Percentiles rank a stretch among this genome's conserved stretches.
Conservation (phyloP, 2,113 vertebrate species). For the Leucopternis melanops region DNA sequence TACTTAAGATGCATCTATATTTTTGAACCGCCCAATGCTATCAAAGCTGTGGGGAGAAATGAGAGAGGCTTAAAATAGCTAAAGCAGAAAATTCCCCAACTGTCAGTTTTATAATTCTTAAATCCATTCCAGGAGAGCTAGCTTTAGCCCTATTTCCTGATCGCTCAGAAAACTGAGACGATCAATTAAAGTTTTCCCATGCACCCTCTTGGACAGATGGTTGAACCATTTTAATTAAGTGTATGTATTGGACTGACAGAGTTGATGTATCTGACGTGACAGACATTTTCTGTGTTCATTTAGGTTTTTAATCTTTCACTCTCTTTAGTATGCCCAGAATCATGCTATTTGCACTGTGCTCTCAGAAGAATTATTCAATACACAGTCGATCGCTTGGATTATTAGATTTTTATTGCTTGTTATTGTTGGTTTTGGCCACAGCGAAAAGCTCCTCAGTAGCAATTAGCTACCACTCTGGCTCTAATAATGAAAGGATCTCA, state of each 20-base stretch:
- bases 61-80: neutral
- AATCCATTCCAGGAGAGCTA: conserved; percentile 20
- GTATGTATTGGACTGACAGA: conserved; percentile 44
- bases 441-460: neutral
- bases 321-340: conserved; percentile 14
- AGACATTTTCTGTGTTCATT: conserved; percentile 64
- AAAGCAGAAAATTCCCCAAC: conserved; percentile 27
- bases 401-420: conserved; percentile 42
- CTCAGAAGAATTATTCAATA: conserved; percentile 22
- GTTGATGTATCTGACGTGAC: conserved; percentile 52
- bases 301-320: conserved; percentile 53
- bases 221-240: conserved; percentile 67
- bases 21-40: neutral
- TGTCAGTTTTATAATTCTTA: conserved; percentile 27
- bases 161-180: neutral
- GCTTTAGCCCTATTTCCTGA: neutral
- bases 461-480: neutral
- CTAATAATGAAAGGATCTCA: neutral
- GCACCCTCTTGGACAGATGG: conserved; percentile 63
- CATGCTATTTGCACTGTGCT: conserved; percentile 6
- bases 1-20: neutral
- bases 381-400: neutral
- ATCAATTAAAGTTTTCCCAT: conserved; percentile 53
- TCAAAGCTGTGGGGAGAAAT: neutral
- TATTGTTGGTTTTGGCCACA: neutral